phyloP scores from a whole-genome alignment of 1,140 invertebrate genomes.

The Mercenaria mercenaria region DNA sequence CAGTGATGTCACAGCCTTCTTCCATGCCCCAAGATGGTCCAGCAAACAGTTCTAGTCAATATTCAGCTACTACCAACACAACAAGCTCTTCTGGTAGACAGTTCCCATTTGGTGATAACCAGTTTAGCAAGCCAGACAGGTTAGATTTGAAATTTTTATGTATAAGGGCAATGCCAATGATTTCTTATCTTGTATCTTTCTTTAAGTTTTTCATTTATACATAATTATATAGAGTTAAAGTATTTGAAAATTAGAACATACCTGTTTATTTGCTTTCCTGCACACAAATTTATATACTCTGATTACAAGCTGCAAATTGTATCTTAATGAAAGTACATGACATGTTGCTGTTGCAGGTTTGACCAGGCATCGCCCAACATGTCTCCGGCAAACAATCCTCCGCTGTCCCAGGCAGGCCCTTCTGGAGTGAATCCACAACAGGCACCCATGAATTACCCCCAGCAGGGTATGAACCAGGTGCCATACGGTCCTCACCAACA shows the following conservation, averaged over 20 bases:
- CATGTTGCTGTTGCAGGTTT: conserved; percentile 68
- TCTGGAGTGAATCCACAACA: conserved; percentile 32
- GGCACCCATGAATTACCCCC: conserved; percentile 22
- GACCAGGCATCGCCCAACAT: conserved; percentile 70
- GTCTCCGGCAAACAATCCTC: conserved; percentile 29
- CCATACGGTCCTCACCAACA: conserved; percentile 27
- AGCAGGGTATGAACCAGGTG: not conserved
- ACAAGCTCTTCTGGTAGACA: conserved; percentile 48
- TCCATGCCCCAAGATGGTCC: conserved; percentile 3
- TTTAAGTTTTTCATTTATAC: no score
- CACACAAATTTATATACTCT: no score
- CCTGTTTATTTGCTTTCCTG: no score
- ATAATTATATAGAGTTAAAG: no score
- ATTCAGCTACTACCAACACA: conserved; percentile 34
- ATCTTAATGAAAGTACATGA: no score
- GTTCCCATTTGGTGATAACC: conserved; percentile 72
- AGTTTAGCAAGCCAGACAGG: conserved; percentile 73
- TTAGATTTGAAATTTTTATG: conserved; percentile 18
- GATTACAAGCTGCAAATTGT: no score
- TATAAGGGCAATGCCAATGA: no score
- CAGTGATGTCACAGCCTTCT: not conserved
- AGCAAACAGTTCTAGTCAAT: conserved; percentile 59
- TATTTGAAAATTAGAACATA: no score
- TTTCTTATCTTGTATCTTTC: no score
- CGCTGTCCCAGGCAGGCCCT: conserved; percentile 38